Evolutionary conservation across 2,888 invertebrate species (phyloP), one percentile per base, ranked within the genome.

Genomic region (Ametastegia equiseti): DNA sequence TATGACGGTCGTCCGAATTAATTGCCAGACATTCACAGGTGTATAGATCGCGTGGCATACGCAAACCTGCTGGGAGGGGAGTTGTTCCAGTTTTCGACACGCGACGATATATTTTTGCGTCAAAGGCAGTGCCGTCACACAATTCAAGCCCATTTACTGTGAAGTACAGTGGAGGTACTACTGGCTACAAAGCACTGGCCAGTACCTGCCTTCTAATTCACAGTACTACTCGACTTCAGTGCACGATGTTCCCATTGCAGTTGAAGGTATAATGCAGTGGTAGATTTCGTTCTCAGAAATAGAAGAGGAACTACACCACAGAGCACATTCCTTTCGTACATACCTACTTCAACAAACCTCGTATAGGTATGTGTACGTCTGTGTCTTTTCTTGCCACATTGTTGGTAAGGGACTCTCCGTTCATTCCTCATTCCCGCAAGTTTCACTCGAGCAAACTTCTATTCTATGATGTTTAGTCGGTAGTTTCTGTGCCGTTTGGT

Each of bases 11-110:
- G 30, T 19, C 33, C 73, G 54, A 75, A 75, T 75, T 75, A 75
- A 75, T 75, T 54, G 50, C 73, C 15, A 36, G 69, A 45, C 69
- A 36, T 71, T 71, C n/a, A 63, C 47, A 47, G 15, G 50, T 65
- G 7, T 1, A 42, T 11, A 23, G 23, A 23, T 69, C 69, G 69
- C 69, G 69, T 69, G 73, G 33, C 30, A n/a, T n/a, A n/a, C n/a
- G 23, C 33, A n/a, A 9, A 36, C 13, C n/a, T 19, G 6, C 1
- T 5, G 39, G 9, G 5, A n/a, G 6, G 27, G 67, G n/a, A 19
- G n/a, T n/a, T 9, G 47, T 54, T 75, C 19, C 50, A 54, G 50
- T 54, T 54, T 1, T 7, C 33, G 54, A 19, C 73, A 75, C 73
- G 73, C 73, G 13, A 75, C 4, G 36, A 13, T 33, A 75, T 75